phyloP scores from a whole-genome alignment of 1,140 invertebrate species.

The Nasonia giraulti region DNA sequence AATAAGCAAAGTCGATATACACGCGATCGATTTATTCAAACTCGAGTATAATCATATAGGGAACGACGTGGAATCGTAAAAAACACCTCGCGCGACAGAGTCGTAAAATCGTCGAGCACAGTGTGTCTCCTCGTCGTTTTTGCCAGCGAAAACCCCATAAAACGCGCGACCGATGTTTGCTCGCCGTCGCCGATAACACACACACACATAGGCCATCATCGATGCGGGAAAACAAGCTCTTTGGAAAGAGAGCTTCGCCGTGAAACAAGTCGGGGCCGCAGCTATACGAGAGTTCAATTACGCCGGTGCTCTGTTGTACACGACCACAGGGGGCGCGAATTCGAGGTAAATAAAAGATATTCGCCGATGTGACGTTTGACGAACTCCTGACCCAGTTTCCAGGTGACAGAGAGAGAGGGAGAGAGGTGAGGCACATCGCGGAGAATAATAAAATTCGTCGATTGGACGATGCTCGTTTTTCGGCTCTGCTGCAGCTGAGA shows the following conservation, averaged over 20 bases:
- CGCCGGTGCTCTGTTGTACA: not conserved
- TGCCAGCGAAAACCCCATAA: not conserved
- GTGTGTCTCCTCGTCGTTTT: not conserved
- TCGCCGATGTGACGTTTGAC: not conserved
- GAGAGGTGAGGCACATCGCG: not conserved
- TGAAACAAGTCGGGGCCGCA: not conserved
- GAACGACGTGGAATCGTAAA: not conserved
- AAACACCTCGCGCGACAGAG: no score
- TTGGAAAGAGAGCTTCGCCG: no score
- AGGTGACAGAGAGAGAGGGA: not conserved
- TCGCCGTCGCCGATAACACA: no score
- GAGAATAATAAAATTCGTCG: not conserved
- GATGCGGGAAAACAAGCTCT: no score
- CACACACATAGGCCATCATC: no score
- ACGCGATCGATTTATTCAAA: not conserved
- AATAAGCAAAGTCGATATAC: not conserved
- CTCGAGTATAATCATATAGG: not conserved
- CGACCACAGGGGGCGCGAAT: not conserved
- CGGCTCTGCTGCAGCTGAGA: no score
- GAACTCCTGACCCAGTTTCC: conserved; percentile 6
- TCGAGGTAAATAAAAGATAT: conserved; percentile 7
- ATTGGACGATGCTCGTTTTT: no score
- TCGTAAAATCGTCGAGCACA: not conserved
- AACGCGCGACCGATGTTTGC: no score
- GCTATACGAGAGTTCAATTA: not conserved